These are phyloP conservation scores for Chloropsis hardwickii DNA, from an alignment of 2,113 vertebrate species.

Conservation along the genomic window DNA sequence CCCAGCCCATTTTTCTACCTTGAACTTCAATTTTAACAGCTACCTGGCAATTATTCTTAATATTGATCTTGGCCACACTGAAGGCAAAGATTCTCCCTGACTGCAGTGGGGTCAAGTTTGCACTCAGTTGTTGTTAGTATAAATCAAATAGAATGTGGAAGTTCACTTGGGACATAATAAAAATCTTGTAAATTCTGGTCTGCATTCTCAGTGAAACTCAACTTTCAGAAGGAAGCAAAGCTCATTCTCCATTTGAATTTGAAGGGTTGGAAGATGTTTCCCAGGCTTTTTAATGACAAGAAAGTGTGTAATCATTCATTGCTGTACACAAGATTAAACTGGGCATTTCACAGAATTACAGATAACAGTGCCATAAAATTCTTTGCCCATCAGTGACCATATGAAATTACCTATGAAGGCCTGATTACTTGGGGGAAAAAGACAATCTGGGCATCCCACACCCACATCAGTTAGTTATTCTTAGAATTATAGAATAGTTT, in stretches of 20 bases:
- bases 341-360: not conserved
- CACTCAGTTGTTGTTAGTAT: not conserved
- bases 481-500: not conserved
- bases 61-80: not conserved
- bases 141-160: not conserved
- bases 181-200: not conserved
- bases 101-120: not conserved
- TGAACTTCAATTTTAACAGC: not conserved
- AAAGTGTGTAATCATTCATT: not conserved
- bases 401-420: not conserved
- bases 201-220: not conserved
- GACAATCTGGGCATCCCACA: not conserved
- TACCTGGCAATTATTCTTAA: not conserved
- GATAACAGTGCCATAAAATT: not conserved
- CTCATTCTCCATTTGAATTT: not conserved
- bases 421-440: not conserved
- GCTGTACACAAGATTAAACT: not conserved
- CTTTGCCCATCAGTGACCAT: not conserved
- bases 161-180: not conserved
- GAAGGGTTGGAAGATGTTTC: not conserved
- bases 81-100: not conserved
- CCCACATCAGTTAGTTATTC: not conserved
- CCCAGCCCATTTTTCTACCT: not conserved
- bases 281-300: not conserved
- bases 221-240: not conserved